Conservation (phyloP, 2,113 vertebrate genomes). For the Coptodon rendalli region DNA sequence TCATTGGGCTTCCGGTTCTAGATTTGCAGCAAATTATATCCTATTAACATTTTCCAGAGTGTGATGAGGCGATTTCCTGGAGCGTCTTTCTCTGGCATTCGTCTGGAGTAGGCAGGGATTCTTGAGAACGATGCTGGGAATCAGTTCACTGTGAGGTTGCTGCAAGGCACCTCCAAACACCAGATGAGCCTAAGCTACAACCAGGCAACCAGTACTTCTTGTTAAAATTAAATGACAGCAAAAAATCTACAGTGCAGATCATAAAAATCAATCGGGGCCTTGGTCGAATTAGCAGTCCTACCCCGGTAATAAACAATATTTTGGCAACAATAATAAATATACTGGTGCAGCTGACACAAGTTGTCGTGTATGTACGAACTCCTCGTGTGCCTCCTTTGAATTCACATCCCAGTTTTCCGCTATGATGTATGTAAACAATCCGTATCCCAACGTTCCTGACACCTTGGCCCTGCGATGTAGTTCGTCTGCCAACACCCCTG, state of each 20-base stretch:
- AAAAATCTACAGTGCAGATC: slow-evolving; percentile 15
- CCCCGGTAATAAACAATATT: not conserved
- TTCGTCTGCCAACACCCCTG: slow-evolving; percentile 37
- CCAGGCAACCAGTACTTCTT: not conserved
- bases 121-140: slow-evolving; percentile 6
- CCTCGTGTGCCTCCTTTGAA: slow-evolving; percentile 15
- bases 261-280: slow-evolving; percentile 37
- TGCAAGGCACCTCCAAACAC: slow-evolving; percentile 17
- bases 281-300: slow-evolving; percentile 24
- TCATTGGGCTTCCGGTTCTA: slow-evolving; percentile 93
- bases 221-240: slow-evolving; percentile 5
- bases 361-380: slow-evolving; percentile 27
- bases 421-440: slow-evolving; percentile 34
- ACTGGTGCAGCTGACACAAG: slow-evolving; percentile 26
- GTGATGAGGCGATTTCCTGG: slow-evolving; percentile 45
- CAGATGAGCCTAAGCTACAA: not conserved
- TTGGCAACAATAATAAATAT: slow-evolving; percentile 30
- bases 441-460: slow-evolving; percentile 27
- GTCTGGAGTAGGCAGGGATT: slow-evolving; percentile 32
- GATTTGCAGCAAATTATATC: slow-evolving; percentile 76
- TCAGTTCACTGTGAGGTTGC: not conserved
- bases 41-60: slow-evolving; percentile 83
- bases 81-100: slow-evolving; percentile 53
- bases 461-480: slow-evolving; percentile 32
- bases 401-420: slow-evolving; percentile 42